Percentiles rank a stretch among this genome's conserved stretches.
These are phyloP conservation scores for Cepaea nemoralis DNA, from an alignment of 1,140 invertebrate species.

Conservation along the genomic window DNA sequence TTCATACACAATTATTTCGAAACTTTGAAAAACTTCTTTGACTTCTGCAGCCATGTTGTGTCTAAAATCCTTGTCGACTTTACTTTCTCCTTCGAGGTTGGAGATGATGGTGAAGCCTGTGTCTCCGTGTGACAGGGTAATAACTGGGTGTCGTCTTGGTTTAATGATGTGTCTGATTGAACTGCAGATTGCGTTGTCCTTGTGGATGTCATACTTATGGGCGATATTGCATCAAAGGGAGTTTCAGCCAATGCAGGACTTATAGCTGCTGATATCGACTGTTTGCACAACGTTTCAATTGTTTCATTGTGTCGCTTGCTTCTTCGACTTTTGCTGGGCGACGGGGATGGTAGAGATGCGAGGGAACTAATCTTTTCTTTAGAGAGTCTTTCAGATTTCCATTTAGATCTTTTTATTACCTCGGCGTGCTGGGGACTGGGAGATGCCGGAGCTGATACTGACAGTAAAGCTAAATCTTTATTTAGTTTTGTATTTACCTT, in stretches of 20 bases:
- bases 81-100: conserved; percentile 49
- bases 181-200: background rate
- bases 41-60: conserved; percentile 62
- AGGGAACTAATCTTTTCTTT: background rate
- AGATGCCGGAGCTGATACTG: conserved; percentile 20
- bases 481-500: conserved; percentile 5
- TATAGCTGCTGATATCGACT: conserved; percentile 53
- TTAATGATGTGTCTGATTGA: background rate
- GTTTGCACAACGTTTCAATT: conserved; percentile 64
- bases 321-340: conserved; percentile 44
- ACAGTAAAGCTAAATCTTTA: background rate
- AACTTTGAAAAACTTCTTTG: conserved; percentile 69
- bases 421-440: background rate
- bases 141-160: background rate
- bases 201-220: too few relatives aligned
- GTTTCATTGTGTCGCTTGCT: conserved; percentile 59
- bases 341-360: conserved; percentile 37
- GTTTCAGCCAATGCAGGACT: conserved; percentile 3
- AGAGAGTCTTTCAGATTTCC: background rate
- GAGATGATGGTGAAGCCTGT: conserved; percentile 46
- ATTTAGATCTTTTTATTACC: background rate
- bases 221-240: too few relatives aligned
- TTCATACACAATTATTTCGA: conserved; percentile 62
- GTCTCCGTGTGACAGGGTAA: conserved; percentile 53
- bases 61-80: conserved; percentile 61